Percentiles rank a stretch among this genome's conserved stretches.
Evolutionary conservation across 2,113 vertebrate species (phyloP).

Genomic region (Upupa epops): DNA sequence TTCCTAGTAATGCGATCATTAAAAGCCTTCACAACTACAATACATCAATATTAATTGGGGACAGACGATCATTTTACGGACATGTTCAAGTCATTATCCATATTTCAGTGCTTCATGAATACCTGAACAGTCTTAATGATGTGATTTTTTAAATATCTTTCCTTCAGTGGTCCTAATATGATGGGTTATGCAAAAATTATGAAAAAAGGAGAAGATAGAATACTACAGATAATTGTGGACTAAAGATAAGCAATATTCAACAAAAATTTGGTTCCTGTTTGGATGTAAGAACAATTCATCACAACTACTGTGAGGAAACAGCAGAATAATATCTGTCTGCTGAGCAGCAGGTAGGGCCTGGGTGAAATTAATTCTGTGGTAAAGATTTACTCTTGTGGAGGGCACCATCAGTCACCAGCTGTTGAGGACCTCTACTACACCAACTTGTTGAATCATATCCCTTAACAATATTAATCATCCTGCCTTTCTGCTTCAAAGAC

Average conservation of each 20-base stretch:
- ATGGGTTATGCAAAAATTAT: slow-evolving; percentile 62
- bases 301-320: neutral
- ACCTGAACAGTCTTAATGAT: slow-evolving; percentile 79
- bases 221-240: neutral
- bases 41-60: slow-evolving; percentile 93
- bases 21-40: slow-evolving; percentile 81
- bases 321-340: neutral
- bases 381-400: neutral
- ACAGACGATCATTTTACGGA: slow-evolving; percentile 84
- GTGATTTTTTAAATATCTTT: slow-evolving; percentile 59
- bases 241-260: neutral
- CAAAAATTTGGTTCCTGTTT: neutral
- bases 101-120: slow-evolving; percentile 77
- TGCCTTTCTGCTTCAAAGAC: neutral
- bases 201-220: neutral
- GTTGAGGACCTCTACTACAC: neutral
- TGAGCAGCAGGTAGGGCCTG: no score
- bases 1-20: slow-evolving; percentile 86
- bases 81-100: slow-evolving; percentile 81
- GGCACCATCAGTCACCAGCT: neutral
- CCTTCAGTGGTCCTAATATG: neutral
- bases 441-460: neutral
- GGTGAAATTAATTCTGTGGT: accelerated
- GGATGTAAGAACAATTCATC: neutral
- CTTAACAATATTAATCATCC: neutral